These are phyloP conservation scores for Charadrius vociferus DNA, from an alignment of 2,113 vertebrate species.

Conservation along the genomic window DNA sequence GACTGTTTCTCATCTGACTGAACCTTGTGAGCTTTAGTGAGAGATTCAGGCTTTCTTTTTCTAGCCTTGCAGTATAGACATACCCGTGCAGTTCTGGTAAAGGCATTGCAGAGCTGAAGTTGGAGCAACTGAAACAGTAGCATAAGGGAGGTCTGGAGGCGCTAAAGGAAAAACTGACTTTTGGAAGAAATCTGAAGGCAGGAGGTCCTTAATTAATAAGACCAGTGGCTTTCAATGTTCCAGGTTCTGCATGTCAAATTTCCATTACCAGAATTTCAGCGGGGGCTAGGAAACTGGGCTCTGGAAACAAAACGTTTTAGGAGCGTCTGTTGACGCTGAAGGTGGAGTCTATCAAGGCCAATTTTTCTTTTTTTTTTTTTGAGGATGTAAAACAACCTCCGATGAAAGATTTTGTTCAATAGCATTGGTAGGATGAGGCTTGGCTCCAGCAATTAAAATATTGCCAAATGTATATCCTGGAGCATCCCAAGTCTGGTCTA, in stretches of 20 bases:
- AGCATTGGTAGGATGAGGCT: background rate
- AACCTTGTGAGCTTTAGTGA: background rate
- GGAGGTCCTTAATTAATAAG: background rate
- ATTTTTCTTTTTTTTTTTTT: background rate
- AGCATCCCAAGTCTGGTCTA: background rate
- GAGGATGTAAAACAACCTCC: background rate
- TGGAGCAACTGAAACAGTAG: background rate
- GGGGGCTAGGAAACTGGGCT: background rate
- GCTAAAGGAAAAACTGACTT: slow-evolving; percentile 38
- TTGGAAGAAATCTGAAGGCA: background rate
- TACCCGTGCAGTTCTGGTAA: background rate
- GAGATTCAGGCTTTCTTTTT: background rate
- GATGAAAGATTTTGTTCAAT: background rate
- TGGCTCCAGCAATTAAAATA: background rate
- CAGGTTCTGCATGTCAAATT: background rate
- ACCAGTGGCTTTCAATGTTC: background rate
- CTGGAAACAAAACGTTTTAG: background rate
- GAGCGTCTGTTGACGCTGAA: background rate
- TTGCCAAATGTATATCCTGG: background rate
- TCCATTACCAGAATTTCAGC: background rate
- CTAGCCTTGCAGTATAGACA: background rate
- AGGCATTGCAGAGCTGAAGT: background rate
- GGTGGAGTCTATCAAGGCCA: background rate
- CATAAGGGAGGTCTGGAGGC: background rate
- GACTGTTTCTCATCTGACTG: background rate